phyloP scores from a whole-genome alignment of 2,113 vertebrate species.

The Odontophorus gujanensis region DNA sequence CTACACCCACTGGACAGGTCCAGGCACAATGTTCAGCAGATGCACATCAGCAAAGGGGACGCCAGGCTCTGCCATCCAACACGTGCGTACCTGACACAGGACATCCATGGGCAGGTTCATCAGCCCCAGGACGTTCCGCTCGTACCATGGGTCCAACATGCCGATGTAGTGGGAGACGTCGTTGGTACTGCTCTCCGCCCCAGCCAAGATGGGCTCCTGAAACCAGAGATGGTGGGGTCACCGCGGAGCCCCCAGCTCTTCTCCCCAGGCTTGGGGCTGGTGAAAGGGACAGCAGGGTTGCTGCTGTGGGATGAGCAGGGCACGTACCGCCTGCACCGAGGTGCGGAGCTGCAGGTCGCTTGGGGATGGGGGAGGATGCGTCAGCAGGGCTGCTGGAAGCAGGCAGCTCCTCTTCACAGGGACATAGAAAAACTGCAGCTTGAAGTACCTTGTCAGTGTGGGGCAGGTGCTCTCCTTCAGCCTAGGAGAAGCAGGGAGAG shows the following conservation, averaged over 20 bases:
- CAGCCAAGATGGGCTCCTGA: constrained; percentile 37
- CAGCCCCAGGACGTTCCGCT: constrained; percentile 91
- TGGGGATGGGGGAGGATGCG: not conserved
- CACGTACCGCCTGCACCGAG: constrained; percentile 40
- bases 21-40: rapidly evolving
- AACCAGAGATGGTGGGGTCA: not conserved
- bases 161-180: constrained; percentile 93
- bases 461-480: constrained; percentile 86
- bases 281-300: not conserved
- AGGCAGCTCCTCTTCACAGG: constrained; percentile 84
- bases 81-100: constrained; percentile 86
- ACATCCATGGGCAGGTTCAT: constrained; percentile 88
- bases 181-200: constrained; percentile 86
- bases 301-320: not conserved
- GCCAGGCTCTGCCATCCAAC: rapidly evolving
- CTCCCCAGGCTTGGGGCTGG: not conserved
- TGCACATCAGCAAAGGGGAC: rapidly evolving
- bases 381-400: not conserved
- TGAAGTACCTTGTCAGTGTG: constrained; percentile 87
- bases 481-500: constrained; percentile 34
- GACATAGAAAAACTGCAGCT: constrained; percentile 92
- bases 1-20: not conserved
- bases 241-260: not conserved
- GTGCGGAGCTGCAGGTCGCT: constrained; percentile 29
- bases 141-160: constrained; percentile 97